Evolutionary conservation across 2,113 vertebrate species (phyloP), one percentile per base, ranked within the genome.

Genomic region (Hucho hucho): DNA sequence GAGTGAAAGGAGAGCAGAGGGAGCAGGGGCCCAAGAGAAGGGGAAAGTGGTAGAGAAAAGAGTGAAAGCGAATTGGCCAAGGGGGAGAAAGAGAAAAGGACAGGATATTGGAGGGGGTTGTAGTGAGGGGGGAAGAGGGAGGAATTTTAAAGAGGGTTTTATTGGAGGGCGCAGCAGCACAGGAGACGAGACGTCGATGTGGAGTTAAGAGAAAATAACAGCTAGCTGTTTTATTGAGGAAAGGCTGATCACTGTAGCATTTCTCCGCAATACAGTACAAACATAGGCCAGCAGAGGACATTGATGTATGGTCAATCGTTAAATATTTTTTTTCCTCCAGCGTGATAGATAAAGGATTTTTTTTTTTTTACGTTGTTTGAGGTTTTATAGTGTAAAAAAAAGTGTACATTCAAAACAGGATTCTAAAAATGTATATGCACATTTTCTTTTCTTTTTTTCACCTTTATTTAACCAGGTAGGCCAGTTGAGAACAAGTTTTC

Each of bases 101-200:
- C 12, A 72, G 63, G 28, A 64, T 22, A 25, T 69, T 71, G 46
- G 66, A 26, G 43, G 75, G 56, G 67, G 37, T 43, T 43, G n/a
- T 12, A 61, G 28, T 32, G 56, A 79, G 66, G 65, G 70, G 76
- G 76, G 87, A 70, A 77, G 12, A 6, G 74, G 82, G 64, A 70
- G 75, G 86, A 72, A 77, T 65, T 84, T 87, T 69, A 82, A 89
- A 86, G 76, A 85, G 86, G 85, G 32, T 32, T 32, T 32, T 32
- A 32, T 83, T 83, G 84, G 87, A 85, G 65, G 88, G 85, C 83
- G 83, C 83, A 87, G 76, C 11, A 5, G 73, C 70, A 75, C 58
- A 77, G 85, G 77, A 78, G 87, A 76, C 13, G 59, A 78, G 73
- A 43, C 9, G 79, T 80, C 75, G 78, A 75, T 49, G 78, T 79